Evolutionary conservation across 1,140 invertebrate genomes (phyloP).

Genomic region (Neodiprion lecontei): DNA sequence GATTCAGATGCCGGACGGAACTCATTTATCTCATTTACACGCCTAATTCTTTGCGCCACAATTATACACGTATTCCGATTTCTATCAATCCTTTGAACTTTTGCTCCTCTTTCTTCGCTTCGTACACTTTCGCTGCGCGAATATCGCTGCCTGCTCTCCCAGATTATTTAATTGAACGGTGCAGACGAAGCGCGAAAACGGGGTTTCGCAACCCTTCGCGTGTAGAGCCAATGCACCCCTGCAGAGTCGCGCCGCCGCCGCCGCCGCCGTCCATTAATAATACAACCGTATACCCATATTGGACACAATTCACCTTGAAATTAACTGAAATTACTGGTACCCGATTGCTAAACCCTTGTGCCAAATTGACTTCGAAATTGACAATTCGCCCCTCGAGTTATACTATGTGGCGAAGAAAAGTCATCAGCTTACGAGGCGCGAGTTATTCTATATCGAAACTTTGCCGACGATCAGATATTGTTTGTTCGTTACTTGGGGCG

Average conservation of each 20-base stretch:
- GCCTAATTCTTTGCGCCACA: background rate
- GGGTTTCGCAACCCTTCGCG: conserved; percentile 52
- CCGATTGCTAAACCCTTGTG: conserved; percentile 59
- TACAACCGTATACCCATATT: conserved; percentile 65
- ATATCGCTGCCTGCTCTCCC: conserved; percentile 1
- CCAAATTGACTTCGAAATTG: conserved; percentile 65
- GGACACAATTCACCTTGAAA: conserved; percentile 66
- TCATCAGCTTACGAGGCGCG: no score
- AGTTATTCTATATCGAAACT: no score
- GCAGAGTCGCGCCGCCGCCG: conserved; percentile 33
- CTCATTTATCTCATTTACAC: background rate
- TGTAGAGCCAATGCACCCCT: conserved; percentile 28
- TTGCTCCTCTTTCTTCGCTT: background rate
- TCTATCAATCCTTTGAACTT: background rate
- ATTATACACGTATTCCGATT: background rate
- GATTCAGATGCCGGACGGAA: no score
- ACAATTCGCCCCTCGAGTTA: conserved; percentile 48
- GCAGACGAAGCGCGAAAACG: conserved; percentile 54
- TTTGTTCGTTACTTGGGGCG: no score
- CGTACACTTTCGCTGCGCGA: background rate
- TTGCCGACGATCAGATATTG: no score
- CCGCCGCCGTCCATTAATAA: conserved; percentile 58
- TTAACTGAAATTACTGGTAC: conserved; percentile 64
- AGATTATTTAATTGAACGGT: conserved; percentile 5
- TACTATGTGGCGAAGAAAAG: no score